phyloP scores from a whole-genome alignment of 2,113 vertebrate species.

The Haliaeetus leucogaster region DNA sequence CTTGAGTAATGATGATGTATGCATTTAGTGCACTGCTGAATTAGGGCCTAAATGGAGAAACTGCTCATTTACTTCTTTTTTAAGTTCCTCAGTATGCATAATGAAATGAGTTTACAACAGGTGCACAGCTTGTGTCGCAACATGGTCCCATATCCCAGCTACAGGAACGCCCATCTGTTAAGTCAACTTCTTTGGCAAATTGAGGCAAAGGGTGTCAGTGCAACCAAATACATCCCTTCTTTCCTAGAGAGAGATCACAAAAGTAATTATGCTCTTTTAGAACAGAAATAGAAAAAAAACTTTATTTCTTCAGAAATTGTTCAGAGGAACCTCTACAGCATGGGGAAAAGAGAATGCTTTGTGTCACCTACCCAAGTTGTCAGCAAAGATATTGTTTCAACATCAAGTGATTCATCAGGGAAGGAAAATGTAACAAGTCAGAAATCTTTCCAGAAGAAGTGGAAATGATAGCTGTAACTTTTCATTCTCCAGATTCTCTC shows the following conservation, averaged over 20 bases:
- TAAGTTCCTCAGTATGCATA: neutral
- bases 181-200: neutral
- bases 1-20: neutral
- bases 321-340: neutral
- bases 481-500: conserved; percentile 39
- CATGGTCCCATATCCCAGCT: neutral
- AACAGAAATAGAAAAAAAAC: neutral
- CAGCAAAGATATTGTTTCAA: neutral
- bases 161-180: fast-evolving
- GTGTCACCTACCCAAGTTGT: neutral
- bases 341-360: neutral
- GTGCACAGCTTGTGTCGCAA: neutral
- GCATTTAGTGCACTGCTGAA: neutral
- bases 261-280: neutral
- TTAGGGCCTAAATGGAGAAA: neutral
- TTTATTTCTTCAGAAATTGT: neutral
- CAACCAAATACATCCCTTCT: neutral
- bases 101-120: neutral
- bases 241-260: neutral
- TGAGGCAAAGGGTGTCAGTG: neutral
- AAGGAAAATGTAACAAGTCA: neutral
- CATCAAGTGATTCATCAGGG: neutral
- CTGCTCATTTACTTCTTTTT: neutral
- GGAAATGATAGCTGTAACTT: neutral
- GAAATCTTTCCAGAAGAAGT: neutral